These are phyloP conservation scores for Oreochromis mossambicus DNA, from an alignment of 2,797 vertebrate species.

Conservation along the genomic window DNA sequence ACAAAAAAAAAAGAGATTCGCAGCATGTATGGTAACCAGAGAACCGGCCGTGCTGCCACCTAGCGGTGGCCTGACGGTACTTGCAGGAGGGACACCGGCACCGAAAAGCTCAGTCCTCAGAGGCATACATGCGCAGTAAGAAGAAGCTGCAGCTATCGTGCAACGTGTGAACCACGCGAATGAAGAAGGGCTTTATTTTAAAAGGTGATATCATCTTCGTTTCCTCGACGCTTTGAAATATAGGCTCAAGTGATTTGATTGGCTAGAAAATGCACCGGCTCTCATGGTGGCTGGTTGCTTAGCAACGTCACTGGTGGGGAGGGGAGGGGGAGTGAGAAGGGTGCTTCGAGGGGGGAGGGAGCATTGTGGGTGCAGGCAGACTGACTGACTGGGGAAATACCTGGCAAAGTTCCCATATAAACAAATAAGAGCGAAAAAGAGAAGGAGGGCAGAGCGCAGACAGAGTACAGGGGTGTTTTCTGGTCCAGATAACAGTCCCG, in stretches of 20 bases:
- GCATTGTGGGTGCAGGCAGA: slow-evolving; percentile 51
- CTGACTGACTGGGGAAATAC: slow-evolving; percentile 74
- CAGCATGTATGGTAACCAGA: slow-evolving; percentile 38
- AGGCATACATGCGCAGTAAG: neutral
- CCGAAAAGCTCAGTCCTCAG: neutral
- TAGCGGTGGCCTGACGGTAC: slow-evolving; percentile 46
- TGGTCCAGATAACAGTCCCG: slow-evolving; percentile 44
- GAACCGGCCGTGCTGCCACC: slow-evolving; percentile 64
- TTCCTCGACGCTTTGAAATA: slow-evolving; percentile 49
- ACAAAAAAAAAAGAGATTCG: slow-evolving; percentile 10
- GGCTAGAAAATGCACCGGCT: slow-evolving; percentile 52
- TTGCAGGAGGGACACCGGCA: neutral
- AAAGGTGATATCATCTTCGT: slow-evolving; percentile 1
- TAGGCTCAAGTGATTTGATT: slow-evolving; percentile 56
- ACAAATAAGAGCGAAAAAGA: slow-evolving; percentile 53
- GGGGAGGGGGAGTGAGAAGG: slow-evolving; percentile 17
- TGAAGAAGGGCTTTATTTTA: neutral
- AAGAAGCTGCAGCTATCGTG: neutral
- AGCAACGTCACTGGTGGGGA: slow-evolving; percentile 64
- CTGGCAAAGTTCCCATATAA: slow-evolving; percentile 75
- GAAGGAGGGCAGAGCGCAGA: slow-evolving; percentile 6
- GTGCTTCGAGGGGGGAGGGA: slow-evolving; percentile 49
- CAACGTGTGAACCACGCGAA: neutral
- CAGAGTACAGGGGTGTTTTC: slow-evolving; percentile 22
- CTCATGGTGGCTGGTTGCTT: slow-evolving; percentile 67